A percentile compares a stretch with the other conserved stretches of the same genome.
These are phyloP conservation scores for Parnassius orleans DNA, from an alignment of 2,888 invertebrate species.

Conservation along the genomic window DNA sequence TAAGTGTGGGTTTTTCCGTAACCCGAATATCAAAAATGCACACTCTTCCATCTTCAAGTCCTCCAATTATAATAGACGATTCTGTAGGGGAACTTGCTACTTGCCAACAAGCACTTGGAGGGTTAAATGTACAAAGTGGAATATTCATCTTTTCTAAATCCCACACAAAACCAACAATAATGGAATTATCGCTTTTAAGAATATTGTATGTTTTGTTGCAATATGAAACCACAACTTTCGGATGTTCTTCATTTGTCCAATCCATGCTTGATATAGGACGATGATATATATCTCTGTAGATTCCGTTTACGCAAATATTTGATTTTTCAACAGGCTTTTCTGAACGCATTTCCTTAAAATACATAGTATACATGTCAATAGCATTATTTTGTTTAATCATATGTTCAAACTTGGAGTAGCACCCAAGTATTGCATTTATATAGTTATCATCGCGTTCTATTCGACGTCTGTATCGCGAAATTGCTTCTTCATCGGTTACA, in stretches of 20 bases:
- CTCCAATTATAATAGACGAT: slow-evolving; percentile 47
- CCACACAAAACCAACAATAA: slow-evolving; percentile 84
- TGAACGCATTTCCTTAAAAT: slow-evolving; percentile 80
- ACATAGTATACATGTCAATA: slow-evolving; percentile 87
- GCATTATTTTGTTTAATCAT: slow-evolving; percentile 87
- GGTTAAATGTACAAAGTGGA: slow-evolving; percentile 39
- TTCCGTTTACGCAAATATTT: slow-evolving; percentile 79
- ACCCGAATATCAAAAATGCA: slow-evolving; percentile 87
- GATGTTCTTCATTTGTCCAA: slow-evolving; percentile 84
- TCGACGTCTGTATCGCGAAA: slow-evolving; percentile 85
- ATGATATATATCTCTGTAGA: slow-evolving; percentile 79
- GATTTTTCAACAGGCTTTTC: slow-evolving; percentile 70
- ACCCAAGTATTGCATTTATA: slow-evolving; percentile 80
- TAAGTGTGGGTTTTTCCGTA: slow-evolving; percentile 85
- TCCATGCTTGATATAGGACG: slow-evolving; percentile 78
- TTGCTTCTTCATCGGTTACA: slow-evolving; percentile 83
- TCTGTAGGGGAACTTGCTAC: slow-evolving; percentile 44
- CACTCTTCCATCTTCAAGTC: slow-evolving; percentile 54
- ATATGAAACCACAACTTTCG: slow-evolving; percentile 83
- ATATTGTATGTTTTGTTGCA: slow-evolving; percentile 56
- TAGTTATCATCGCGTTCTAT: slow-evolving; percentile 88
- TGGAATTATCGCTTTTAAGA: slow-evolving; percentile 33
- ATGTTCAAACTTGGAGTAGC: slow-evolving; percentile 79
- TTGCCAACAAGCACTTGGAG: slow-evolving; percentile 54
- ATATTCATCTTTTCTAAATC: slow-evolving; percentile 68